Base-by-base conservation (phyloP, 53 echinoderm and acorn worm genomes). In the Hippasteria phrygiana region DNA sequence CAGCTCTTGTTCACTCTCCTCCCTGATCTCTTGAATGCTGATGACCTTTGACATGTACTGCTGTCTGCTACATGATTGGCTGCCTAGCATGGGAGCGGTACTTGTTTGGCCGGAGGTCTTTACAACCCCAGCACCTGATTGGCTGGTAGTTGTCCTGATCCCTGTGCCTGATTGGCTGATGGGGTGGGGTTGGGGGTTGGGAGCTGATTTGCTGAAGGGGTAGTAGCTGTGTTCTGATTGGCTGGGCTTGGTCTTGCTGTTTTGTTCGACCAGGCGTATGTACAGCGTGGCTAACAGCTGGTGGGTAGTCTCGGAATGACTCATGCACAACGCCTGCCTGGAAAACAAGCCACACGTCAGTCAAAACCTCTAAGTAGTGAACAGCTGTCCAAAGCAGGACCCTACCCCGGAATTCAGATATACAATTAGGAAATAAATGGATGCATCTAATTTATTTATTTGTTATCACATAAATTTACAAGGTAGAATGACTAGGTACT, bases 281-380 rank as follows among this genome's bases (percentile, higher is more conserved):
- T 85, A 51, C 26, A 85, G 53, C 9, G 69, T 85, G 46, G 4
- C 24, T 43, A 85, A 51, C 36, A 85, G 69, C 51, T 67, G 69
- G 22, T 85, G 85, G 8, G 85, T 85, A 34, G 39, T 71, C 50
- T 85, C 70, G 0, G 70, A 70, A 64, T 85, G 85, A 71, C 85
- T 85, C 71, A 71, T 69, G 38, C 85, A 85, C 85, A 85, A 70
- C 71, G 71, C 31, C 51, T 85, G 85, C 34, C 85, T 85, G 71
- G 1, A 18, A 35, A 59, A 13, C 7, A 59, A n/a, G n/a, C n/a
- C n/a, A n/a, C n/a, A n/a, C n/a, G n/a, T n/a, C n/a, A n/a, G n/a
- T n/a, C n/a, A n/a, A n/a, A n/a, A n/a, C n/a, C n/a, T n/a, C n/a
- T n/a, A n/a, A n/a, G n/a, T n/a, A n/a, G n/a, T n/a, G n/a, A n/a